These are phyloP conservation scores for Chironomus riparius DNA, from an alignment of 2,888 invertebrate species.

Conservation along the genomic window DNA sequence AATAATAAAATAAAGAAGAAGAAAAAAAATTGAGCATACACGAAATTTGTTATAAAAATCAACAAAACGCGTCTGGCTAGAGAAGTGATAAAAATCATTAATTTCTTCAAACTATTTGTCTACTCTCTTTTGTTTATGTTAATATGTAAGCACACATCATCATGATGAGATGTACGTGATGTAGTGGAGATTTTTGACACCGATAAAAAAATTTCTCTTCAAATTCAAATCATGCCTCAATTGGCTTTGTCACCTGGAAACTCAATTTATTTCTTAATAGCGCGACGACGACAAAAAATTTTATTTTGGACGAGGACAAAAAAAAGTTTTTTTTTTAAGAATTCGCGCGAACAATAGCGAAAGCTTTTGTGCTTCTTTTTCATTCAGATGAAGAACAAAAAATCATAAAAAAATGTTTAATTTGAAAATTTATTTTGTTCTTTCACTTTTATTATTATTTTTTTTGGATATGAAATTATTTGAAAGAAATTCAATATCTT, in stretches of 20 bases:
- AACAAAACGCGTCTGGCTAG: background rate
- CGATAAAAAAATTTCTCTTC: background rate
- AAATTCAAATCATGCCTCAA: background rate
- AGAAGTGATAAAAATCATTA: slow-evolving; percentile 18
- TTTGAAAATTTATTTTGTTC: background rate
- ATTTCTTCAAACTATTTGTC: background rate
- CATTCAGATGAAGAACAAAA: background rate
- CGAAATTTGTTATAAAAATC: slow-evolving; percentile 21
- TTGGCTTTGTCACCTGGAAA: background rate
- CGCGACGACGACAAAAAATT: background rate
- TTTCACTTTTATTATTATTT: too few relatives aligned
- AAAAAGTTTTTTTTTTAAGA: background rate
- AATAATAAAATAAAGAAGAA: background rate
- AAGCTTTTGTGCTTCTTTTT: background rate
- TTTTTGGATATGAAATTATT: background rate
- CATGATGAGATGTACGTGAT: background rate
- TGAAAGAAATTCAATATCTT: background rate
- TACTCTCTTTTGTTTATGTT: background rate
- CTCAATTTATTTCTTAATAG: background rate
- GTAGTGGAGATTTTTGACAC: background rate
- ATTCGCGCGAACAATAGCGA: background rate
- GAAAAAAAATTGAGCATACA: background rate
- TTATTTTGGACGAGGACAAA: background rate
- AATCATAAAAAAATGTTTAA: background rate
- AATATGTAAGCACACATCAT: background rate